Conservation (phyloP, 2,113 vertebrate genomes). For the Paralichthys olivaceus region DNA sequence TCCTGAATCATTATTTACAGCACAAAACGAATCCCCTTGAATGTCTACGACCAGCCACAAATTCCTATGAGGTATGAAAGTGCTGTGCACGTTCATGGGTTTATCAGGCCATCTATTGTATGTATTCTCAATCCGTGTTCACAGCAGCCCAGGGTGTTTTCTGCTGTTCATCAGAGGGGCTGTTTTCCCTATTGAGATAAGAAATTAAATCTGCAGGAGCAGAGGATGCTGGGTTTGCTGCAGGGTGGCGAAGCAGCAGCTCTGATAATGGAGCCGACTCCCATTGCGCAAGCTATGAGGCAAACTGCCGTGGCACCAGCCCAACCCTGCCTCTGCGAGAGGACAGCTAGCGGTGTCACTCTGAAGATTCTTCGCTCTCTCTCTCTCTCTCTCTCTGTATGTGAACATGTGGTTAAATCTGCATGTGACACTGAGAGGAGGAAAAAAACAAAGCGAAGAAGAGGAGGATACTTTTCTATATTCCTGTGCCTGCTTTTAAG, state of each 20-base stretch:
- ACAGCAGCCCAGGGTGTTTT: slow-evolving; percentile 62
- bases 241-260: slow-evolving; percentile 74
- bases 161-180: slow-evolving; percentile 68
- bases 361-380: slow-evolving; percentile 27
- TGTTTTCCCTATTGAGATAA: slow-evolving; percentile 78
- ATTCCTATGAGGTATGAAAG: slow-evolving; percentile 46
- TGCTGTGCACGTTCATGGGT: slow-evolving; percentile 28
- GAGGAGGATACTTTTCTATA: background rate
- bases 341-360: slow-evolving; percentile 68
- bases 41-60: slow-evolving; percentile 37
- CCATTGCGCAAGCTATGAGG: slow-evolving; percentile 77
- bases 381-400: background rate
- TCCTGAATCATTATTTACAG: slow-evolving; percentile 56
- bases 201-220: slow-evolving; percentile 79
- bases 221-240: slow-evolving; percentile 75
- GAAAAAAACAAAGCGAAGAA: background rate
- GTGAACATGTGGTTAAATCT: slow-evolving; percentile 57
- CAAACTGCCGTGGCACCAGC: slow-evolving; percentile 76
- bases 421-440: slow-evolving; percentile 44
- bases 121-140: slow-evolving; percentile 60
- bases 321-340: slow-evolving; percentile 72
- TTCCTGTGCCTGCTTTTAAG: slow-evolving; percentile 17
- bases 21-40: slow-evolving; percentile 40
- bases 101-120: slow-evolving; percentile 67
- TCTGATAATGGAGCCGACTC: slow-evolving; percentile 80